A percentile compares a stretch with the other conserved stretches of the same genome.
Conservation (phyloP, 1,140 invertebrate genomes). For the Pseudachorutes palmiensis region DNA sequence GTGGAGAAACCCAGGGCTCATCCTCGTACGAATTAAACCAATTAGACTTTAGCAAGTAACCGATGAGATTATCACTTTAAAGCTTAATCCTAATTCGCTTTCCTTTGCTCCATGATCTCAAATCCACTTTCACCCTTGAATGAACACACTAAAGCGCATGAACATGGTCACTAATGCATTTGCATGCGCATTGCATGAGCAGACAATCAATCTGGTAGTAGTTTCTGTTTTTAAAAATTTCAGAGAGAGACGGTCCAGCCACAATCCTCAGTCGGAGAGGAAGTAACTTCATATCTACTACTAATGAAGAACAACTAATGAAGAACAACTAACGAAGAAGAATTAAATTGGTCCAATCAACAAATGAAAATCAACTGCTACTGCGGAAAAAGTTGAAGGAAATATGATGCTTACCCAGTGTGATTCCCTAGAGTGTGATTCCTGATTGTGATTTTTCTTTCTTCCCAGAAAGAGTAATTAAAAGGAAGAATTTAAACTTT, state of each 20-base stretch:
- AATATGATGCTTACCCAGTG: neutral
- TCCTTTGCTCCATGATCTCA: neutral
- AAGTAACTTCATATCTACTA: neutral
- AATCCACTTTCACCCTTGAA: neutral
- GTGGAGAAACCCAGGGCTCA: too few species aligned
- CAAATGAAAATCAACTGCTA: too few species aligned
- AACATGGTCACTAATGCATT: neutral
- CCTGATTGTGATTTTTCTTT: neutral
- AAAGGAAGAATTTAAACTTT: too few species aligned
- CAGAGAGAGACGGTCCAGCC: neutral
- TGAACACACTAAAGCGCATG: neutral
- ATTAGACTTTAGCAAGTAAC: neutral
- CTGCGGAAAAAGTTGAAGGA: neutral
- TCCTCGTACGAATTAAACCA: neutral
- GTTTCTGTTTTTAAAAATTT: neutral
- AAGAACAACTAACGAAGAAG: neutral
- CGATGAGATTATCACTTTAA: neutral
- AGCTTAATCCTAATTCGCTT: neutral
- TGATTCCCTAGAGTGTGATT: neutral
- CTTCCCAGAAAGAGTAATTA: neutral
- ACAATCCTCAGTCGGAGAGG: neutral
- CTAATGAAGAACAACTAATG: neutral
- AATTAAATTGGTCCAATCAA: neutral
- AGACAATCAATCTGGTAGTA: neutral
- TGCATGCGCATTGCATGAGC: neutral